Conservation (phyloP, 1,140 invertebrate species). For the Myzus persicae region DNA sequence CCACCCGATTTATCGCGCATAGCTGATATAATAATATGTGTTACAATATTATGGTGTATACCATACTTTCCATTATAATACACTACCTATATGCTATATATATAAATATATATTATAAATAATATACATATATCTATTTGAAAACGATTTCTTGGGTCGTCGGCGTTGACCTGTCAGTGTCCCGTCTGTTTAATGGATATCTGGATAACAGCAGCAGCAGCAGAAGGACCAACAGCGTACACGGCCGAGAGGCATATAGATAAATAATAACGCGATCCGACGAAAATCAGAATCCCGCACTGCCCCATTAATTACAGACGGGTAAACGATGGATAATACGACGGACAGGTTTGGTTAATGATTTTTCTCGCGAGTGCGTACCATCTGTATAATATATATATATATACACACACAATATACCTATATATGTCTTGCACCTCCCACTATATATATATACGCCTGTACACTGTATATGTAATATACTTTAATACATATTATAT, state of each 20-base stretch:
- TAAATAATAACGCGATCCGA: slow-evolving; percentile 37
- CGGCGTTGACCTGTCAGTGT: slow-evolving; percentile 29
- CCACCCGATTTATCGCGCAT: not conserved
- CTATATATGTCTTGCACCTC: not conserved
- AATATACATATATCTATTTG: not conserved
- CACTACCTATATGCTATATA: no score
- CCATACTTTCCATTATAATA: not conserved
- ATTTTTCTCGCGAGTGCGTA: not conserved
- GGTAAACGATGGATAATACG: slow-evolving; percentile 16
- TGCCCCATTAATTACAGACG: slow-evolving; percentile 40
- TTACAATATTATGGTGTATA: not conserved
- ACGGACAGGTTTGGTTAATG: slow-evolving; percentile 46
- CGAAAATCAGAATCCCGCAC: slow-evolving; percentile 32
- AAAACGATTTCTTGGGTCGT: slow-evolving; percentile 34
- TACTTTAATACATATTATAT: not conserved
- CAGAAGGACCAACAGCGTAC: not conserved
- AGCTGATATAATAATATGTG: not conserved
- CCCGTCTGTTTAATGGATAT: slow-evolving; percentile 25
- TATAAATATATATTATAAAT: not conserved
- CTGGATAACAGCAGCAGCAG: not conserved
- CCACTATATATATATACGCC: not conserved
- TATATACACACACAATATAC: not conserved
- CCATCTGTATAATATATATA: not conserved
- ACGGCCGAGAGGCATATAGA: not conserved
- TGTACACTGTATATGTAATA: not conserved